phyloP scores from a whole-genome alignment of 2,113 vertebrate genomes.

The Thalassoma bifasciatum region DNA sequence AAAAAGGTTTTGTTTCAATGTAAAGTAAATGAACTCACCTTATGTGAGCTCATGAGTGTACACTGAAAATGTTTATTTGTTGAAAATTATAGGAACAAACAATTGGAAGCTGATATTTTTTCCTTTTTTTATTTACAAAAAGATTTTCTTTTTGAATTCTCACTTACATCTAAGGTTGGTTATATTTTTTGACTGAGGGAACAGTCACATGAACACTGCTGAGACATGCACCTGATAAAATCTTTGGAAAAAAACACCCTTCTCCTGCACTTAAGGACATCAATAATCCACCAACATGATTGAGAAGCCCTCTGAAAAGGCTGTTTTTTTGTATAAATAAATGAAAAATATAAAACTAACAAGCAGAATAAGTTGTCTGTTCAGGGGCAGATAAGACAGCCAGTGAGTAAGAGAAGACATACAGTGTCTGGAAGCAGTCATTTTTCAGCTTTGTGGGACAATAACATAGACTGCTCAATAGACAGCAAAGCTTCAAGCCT shows the following conservation, averaged over 20 bases:
- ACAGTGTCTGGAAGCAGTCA: constrained; percentile 19
- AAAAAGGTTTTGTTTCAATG: constrained; percentile 8
- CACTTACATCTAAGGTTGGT: no score
- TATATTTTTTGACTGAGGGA: neutral
- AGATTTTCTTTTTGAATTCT: no score
- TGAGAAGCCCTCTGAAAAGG: constrained; percentile 2
- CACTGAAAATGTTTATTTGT: neutral
- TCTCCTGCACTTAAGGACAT: constrained; percentile 4
- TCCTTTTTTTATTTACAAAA: no score
- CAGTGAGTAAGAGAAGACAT: constrained; percentile 9
- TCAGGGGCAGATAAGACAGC: constrained; percentile 36
- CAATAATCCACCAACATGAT: neutral
- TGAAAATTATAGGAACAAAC: neutral
- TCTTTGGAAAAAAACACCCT: neutral
- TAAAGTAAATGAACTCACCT: neutral
- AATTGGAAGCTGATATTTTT: no score
- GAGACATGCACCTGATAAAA: neutral
- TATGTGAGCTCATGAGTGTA: neutral
- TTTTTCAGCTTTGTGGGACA: constrained; percentile 47
- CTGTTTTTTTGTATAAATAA: neutral
- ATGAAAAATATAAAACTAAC: neutral
- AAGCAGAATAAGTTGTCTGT: constrained; percentile 32
- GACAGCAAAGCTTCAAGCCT: constrained; percentile 54
- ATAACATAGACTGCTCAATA: constrained; percentile 44
- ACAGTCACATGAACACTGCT: neutral